These are phyloP conservation scores for Heliconius hortense DNA, from an alignment of 2,888 invertebrate genomes.

Conservation along the genomic window DNA sequence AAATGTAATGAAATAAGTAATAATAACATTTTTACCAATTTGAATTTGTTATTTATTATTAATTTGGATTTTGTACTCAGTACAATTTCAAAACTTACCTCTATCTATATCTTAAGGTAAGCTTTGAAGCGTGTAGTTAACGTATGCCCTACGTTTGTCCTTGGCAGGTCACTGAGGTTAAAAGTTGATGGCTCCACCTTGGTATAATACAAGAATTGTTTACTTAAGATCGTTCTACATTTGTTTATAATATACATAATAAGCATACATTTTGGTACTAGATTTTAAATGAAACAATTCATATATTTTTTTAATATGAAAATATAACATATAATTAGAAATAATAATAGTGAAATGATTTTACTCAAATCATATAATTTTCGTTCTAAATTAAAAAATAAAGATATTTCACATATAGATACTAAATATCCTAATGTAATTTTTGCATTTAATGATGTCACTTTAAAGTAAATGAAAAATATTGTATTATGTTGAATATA, in stretches of 20 bases:
- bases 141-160: conserved; percentile 5
- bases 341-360: too few species aligned
- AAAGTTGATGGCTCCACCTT: conserved; percentile 3
- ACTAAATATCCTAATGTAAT: too few species aligned
- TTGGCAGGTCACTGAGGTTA: conserved; percentile 14
- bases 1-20: neutral
- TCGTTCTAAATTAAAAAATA: too few species aligned
- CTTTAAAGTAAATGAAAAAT: too few species aligned
- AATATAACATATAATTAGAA: too few species aligned
- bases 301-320: too few species aligned
- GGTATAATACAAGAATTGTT: neutral
- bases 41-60: neutral
- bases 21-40: neutral
- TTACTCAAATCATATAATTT: too few species aligned
- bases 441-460: too few species aligned
- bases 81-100: neutral
- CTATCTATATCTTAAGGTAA: neutral
- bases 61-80: neutral
- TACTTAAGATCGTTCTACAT: neutral
- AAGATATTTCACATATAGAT: too few species aligned
- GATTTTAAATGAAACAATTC: neutral
- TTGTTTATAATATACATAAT: too few species aligned
- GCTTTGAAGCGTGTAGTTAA: neutral
- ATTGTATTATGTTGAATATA: too few species aligned
- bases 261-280: neutral